Evolutionary conservation across 2,888 invertebrate species (phyloP), one percentile per base, ranked within the genome.

Genomic region (Notodonta dromedarius): DNA sequence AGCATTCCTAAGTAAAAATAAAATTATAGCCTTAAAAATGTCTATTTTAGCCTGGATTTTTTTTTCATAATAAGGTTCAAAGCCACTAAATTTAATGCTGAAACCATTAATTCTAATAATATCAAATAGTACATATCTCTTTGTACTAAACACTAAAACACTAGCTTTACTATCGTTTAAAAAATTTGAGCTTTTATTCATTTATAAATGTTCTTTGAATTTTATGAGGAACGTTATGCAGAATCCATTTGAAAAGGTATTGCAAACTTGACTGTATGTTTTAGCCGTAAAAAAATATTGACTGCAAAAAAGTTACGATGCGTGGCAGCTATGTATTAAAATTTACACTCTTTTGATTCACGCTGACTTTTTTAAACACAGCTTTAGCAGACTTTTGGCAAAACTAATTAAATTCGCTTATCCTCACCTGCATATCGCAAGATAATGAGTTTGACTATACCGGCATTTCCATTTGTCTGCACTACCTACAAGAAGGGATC

Each of bases 111-210:
- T 52, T 12, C n/a, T 54, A n/a, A 7, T 39, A 54, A 54, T 54
- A 54, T 39, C 2, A 54, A 39, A 39, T 54, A 54, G 7, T 35
- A 52, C 32, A 46, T 52, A 32, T 52, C 24, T 54, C 54, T 54
- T 54, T 54, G 54, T 54, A 54, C 39, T 6, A 14, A 54, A 54
- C 54, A 54, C n/a, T 54, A 39, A 53, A 54, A 54, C 12, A 32
- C 16, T 35, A 35, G n/a, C 35, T 35, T 54, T 54, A 54, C 39
- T 54, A n/a, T 54, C n/a, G 13, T 39, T 39, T 52, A 16, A 32
- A 24, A 24, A 24, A 24, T 24, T 24, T 1, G 24, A 24, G 24
- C 24, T 52, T 52, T 24, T 52, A 52, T 32, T 32, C 11, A 13
- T 52, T 54, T 14, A 14, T 8, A 54, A 54, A 54, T 54, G 39